Percentiles rank a stretch among this genome's conserved stretches.
Evolutionary conservation across 2,888 invertebrate genomes (phyloP).

Genomic region (Pachliopta kotzebuea): DNA sequence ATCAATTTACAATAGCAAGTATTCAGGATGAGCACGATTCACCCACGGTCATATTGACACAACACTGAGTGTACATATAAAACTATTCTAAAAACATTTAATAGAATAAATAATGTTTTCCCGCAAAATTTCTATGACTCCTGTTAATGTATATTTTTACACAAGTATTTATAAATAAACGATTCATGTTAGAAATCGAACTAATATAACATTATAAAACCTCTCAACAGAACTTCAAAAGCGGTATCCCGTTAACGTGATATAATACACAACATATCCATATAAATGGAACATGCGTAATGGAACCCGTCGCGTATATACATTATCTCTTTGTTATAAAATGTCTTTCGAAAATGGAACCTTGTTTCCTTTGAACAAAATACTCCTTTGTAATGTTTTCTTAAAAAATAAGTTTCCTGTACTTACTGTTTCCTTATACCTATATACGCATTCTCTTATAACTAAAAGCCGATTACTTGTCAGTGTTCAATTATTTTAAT

Average conservation of each 20-base stretch:
- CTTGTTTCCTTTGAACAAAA: neutral
- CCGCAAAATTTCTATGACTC: no score
- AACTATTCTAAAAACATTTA: no score
- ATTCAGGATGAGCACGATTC: no score
- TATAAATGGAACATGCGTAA: constrained; percentile 8
- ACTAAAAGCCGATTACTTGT: neutral
- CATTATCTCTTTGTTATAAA: constrained; percentile 12
- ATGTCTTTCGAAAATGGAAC: constrained; percentile 10
- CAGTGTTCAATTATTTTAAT: no score
- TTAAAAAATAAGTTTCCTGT: neutral
- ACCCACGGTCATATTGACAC: no score
- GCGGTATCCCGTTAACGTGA: constrained; percentile 5
- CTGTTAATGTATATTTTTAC: no score
- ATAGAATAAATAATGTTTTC: no score
- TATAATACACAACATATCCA: neutral
- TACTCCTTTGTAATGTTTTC: neutral
- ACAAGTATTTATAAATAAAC: no score
- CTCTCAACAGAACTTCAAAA: neutral
- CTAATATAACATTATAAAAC: neutral
- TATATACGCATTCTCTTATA: neutral
- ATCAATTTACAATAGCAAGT: no score
- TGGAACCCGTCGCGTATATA: constrained; percentile 17
- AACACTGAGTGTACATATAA: no score
- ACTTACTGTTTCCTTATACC: neutral
- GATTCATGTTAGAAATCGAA: no score